Percentiles rank a stretch among this genome's conserved stretches.
Evolutionary conservation across 2,888 invertebrate genomes (phyloP).

Genomic region (Microplitis manilae): DNA sequence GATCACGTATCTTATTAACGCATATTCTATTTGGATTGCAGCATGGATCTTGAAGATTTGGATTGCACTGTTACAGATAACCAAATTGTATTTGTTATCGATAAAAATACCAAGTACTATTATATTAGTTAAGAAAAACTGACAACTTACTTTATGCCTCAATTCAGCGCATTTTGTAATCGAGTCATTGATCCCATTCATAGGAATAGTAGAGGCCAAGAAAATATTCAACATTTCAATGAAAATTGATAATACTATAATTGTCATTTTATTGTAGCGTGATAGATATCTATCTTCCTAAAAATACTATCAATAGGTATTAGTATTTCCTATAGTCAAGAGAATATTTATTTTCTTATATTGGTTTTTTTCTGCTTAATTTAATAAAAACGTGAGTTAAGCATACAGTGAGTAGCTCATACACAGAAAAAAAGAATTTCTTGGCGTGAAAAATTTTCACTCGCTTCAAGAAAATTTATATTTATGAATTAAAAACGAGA

Average conservation of each 20-base stretch:
- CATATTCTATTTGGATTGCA: neutral
- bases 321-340: too few species aligned
- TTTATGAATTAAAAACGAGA: too few species aligned
- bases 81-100: neutral
- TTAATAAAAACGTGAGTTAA: too few species aligned
- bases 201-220: neutral
- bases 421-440: too few species aligned
- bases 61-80: neutral
- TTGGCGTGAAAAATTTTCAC: too few species aligned
- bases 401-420: too few species aligned
- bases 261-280: neutral
- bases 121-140: neutral
- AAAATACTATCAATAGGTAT: too few species aligned
- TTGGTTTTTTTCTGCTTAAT: too few species aligned
- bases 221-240: neutral
- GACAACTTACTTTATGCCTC: neutral
- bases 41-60: neutral
- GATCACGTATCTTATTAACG: neutral
- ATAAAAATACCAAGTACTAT: neutral
- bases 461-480: too few species aligned
- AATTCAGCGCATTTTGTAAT: neutral
- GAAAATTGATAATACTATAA: neutral
- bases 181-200: neutral
- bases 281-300: neutral
- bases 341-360: too few species aligned